phyloP scores from a whole-genome alignment of 2,888 invertebrate genomes.

The Tetramorium bicarinatum region DNA sequence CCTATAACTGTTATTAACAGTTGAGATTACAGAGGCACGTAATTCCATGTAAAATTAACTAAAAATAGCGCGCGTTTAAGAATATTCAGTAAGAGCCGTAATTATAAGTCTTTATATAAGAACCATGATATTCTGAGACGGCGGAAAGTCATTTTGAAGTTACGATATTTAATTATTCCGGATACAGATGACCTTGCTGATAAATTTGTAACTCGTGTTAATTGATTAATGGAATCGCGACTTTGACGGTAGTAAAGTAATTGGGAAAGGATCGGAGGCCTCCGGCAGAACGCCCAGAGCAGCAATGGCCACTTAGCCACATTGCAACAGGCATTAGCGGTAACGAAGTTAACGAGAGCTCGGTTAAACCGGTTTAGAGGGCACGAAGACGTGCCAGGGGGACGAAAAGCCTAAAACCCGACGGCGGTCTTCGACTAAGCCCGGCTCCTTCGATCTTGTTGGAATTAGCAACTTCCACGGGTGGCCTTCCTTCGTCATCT shows the following conservation, averaged over 20 bases:
- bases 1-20: background rate
- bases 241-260: constrained; percentile 78
- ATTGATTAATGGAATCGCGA: constrained; percentile 75
- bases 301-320: constrained; percentile 82
- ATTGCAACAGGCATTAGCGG: constrained; percentile 82
- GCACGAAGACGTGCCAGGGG: constrained; percentile 62
- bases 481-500: constrained; percentile 57
- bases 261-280: constrained; percentile 80
- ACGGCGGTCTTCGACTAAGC: constrained; percentile 78
- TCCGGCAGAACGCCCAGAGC: constrained; percentile 76
- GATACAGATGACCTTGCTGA: constrained; percentile 4
- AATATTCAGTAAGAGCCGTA: no score
- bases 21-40: background rate
- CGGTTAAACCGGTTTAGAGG: constrained; percentile 80
- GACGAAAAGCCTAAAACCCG: constrained; percentile 73
- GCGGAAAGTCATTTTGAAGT: constrained; percentile 29
- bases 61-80: background rate
- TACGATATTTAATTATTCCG: constrained; percentile 29
- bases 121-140: constrained; percentile 10
- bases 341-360: constrained; percentile 84
- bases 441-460: constrained; percentile 67
- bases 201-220: constrained; percentile 69
- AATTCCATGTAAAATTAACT: background rate
- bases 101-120: constrained; percentile 6
- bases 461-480: constrained; percentile 71